Base-by-base conservation (phyloP, 2,113 vertebrate species). In the Rhinopomastus cyanomelas region DNA sequence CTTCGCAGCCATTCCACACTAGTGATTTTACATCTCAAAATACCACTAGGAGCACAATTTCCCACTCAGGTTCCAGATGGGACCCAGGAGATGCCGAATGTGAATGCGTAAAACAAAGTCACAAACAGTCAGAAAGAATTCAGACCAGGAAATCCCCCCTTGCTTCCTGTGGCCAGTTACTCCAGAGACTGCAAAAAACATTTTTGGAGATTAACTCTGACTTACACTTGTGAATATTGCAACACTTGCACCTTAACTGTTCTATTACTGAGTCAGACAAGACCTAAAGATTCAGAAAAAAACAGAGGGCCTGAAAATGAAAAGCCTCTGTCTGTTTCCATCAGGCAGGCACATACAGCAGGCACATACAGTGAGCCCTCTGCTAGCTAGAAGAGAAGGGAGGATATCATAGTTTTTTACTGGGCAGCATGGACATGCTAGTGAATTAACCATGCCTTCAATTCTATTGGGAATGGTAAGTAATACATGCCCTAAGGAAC, bases 21-120 rank as follows among this genome's bases (percentile, higher is more conserved):
- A 67, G 71, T 91, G 94, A 68, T 85, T 96, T 74, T 88, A 85
- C 83, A 92, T 94, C 86, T 88, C 93, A 74, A 39, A 96, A 94
- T 82, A 92, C 86, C 87, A 93, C 95, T 93, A 82, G 88, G 81
- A 96, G 94, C 95, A 93, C 84, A 95, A 69, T 95, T 94, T 92
- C 86, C 92, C 92, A 94, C 93, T 93, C 82, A 81, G 85, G 61
- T 85, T 94, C 85, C 93, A 94, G 88, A 95, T 90, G 92, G 78
- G 90, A 93, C 90, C 81, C 93, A 77, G 78, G 81, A 96, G 86
- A 94, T 52, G 71, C 64, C 0, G 4, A 85, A 48, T 76, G 48
- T 17, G 64, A 94, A 88, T 77, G 88, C 62, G 84, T 93, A 44
- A 93, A 94, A 87, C 44, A 57, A 71, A 89, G 77, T 81, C 88